Evolutionary conservation across 1,140 invertebrate species (phyloP).

Genomic region (Popillia japonica): DNA sequence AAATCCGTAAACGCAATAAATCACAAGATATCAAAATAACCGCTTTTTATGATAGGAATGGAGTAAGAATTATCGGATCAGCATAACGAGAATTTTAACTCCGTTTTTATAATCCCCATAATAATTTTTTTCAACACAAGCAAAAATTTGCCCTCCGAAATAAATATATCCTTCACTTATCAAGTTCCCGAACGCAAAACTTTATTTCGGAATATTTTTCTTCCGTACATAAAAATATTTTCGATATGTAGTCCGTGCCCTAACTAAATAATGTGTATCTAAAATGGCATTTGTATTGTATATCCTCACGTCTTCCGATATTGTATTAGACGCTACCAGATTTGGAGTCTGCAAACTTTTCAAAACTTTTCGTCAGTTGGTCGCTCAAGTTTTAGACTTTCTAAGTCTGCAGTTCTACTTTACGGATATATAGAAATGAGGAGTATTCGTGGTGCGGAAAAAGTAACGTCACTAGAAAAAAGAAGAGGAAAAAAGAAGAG

Average conservation of each 20-base stretch:
- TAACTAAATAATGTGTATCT: background rate
- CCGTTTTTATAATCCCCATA: too few species aligned
- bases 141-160: too few species aligned
- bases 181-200: too few species aligned
- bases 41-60: too few species aligned
- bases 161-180: too few species aligned
- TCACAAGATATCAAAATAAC: too few species aligned
- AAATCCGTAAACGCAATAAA: too few species aligned
- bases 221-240: background rate
- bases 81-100: too few species aligned
- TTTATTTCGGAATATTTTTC: too few species aligned
- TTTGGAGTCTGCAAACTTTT: slow-evolving; percentile 10
- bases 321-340: slow-evolving; percentile 10
- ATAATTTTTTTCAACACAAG: too few species aligned
- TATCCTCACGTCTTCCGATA: background rate
- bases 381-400: slow-evolving; percentile 14
- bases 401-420: background rate
- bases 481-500: background rate
- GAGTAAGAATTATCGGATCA: too few species aligned
- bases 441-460: background rate
- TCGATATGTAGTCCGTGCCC: background rate
- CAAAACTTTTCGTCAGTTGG: slow-evolving; percentile 6
- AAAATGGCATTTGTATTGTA: slow-evolving; percentile 5
- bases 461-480: background rate
- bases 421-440: slow-evolving; percentile 5